Conservation (phyloP, 2,888 invertebrate genomes). For the Asteroscopus sphinx region DNA sequence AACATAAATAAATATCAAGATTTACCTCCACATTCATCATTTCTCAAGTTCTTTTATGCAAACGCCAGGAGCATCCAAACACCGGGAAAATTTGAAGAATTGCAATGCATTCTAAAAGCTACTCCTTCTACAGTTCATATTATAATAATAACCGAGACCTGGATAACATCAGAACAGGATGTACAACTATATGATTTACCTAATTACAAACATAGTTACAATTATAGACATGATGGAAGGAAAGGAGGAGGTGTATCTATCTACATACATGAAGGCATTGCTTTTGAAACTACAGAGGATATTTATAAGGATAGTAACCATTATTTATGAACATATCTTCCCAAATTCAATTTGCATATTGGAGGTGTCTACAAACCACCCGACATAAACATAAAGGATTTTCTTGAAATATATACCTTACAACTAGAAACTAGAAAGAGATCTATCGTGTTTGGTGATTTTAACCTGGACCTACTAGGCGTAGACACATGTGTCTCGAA, state of each 20-base stretch:
- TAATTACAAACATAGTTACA: conserved; percentile 2
- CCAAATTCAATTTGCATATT: background rate
- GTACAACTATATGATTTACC: background rate
- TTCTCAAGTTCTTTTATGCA: background rate
- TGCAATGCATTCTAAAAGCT: conserved; percentile 1
- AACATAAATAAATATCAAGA: conserved; percentile 2
- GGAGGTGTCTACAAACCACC: conserved; percentile 1
- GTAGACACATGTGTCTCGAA: background rate
- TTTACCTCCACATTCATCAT: background rate
- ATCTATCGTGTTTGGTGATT: conserved; percentile 1
- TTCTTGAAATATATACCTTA: background rate
- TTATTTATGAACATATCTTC: background rate
- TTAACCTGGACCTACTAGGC: conserved; percentile 1
- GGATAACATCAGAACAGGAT: conserved; percentile 1
- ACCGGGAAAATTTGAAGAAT: background rate
- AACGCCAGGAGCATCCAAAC: background rate
- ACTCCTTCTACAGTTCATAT: background rate
- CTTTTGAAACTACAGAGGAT: background rate
- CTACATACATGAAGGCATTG: conserved; percentile 1
- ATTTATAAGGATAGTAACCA: background rate
- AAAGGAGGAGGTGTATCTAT: conserved; percentile 4
- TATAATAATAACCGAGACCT: conserved; percentile 4
- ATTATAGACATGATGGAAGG: conserved; percentile 1
- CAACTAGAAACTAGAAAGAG: background rate
- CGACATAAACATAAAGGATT: background rate